Evolutionary conservation across 2,113 vertebrate species (phyloP).

Genomic region (Lycaon pictus): DNA sequence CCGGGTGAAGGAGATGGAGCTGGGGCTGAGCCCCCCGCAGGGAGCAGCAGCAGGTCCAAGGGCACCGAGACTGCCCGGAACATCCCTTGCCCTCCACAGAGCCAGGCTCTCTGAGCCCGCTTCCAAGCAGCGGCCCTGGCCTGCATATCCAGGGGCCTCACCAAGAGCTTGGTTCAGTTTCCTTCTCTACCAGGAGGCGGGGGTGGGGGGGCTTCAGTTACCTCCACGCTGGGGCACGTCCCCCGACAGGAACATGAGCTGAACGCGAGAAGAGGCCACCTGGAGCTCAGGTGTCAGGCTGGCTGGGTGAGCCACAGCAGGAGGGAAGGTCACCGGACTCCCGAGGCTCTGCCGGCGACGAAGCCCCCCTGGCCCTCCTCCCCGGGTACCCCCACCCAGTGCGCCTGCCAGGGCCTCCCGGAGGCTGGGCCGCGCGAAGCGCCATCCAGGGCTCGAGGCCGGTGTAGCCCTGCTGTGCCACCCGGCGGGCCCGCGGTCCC

Average conservation of each 20-base stretch:
- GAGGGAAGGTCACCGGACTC: background rate
- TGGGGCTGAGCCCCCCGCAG: background rate
- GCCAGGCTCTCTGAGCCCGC: background rate
- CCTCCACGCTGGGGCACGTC: background rate
- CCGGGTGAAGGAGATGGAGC: background rate
- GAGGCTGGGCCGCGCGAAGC: no score
- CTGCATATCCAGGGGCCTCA: background rate
- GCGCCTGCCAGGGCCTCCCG: background rate
- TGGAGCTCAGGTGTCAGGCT: conserved; percentile 51
- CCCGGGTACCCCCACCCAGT: accelerated
- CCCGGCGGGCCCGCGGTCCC: no score
- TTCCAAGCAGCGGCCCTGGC: background rate
- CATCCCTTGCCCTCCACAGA: background rate
- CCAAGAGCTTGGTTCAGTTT: conserved; percentile 58
- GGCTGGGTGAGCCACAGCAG: background rate
- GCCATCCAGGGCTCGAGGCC: background rate
- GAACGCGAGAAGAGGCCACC: background rate
- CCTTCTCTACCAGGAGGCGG: background rate
- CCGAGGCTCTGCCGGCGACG: background rate
- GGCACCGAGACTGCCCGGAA: background rate
- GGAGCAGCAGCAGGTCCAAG: background rate
- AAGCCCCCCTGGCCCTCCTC: background rate
- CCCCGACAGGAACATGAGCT: conserved; percentile 65
- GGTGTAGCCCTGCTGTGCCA: background rate
- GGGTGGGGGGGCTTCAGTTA: conserved; percentile 61